These are phyloP conservation scores for Gasteruption jaculator DNA, from an alignment of 2,888 invertebrate species.

Conservation along the genomic window DNA sequence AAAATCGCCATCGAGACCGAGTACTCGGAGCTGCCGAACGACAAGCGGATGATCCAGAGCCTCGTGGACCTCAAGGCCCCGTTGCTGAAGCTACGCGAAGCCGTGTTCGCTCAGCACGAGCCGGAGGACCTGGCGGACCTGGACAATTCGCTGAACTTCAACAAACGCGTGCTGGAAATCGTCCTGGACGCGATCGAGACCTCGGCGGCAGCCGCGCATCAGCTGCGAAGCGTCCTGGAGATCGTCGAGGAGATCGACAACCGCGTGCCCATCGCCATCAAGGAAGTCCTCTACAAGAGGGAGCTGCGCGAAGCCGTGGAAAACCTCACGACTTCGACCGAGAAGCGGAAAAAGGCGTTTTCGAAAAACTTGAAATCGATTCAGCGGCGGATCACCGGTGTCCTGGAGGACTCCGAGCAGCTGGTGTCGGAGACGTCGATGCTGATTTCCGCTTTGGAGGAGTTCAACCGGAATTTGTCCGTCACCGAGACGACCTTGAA, in stretches of 20 bases:
- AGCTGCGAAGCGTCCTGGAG: constrained; percentile 30
- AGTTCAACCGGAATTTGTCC: no score
- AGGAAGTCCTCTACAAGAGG: constrained; percentile 30
- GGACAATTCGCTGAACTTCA: constrained; percentile 30
- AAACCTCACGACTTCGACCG: no score
- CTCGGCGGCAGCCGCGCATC: no score
- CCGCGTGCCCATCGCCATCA: constrained; percentile 35
- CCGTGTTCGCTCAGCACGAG: constrained; percentile 28
- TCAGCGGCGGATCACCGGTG: constrained; percentile 31
- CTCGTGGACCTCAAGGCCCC: constrained; percentile 33
- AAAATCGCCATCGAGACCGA: constrained; percentile 35
- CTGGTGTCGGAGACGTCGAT: constrained; percentile 27
- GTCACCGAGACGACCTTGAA: no score
- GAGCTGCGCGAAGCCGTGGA: constrained; percentile 31
- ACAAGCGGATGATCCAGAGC: constrained; percentile 32
- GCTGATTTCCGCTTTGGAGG: constrained; percentile 32
- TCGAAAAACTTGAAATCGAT: constrained; percentile 27
- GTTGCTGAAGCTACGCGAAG: constrained; percentile 26
- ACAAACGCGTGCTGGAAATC: constrained; percentile 29
- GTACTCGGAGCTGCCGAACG: constrained; percentile 36
- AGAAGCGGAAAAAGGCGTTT: constrained; percentile 12
- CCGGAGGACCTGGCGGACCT: constrained; percentile 29
- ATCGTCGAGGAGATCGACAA: constrained; percentile 36
- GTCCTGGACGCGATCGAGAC: constrained; percentile 27
- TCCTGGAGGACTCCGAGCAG: constrained; percentile 38